Base-by-base conservation (phyloP, 2,888 invertebrate species). In the Drosophila gaucha region DNA sequence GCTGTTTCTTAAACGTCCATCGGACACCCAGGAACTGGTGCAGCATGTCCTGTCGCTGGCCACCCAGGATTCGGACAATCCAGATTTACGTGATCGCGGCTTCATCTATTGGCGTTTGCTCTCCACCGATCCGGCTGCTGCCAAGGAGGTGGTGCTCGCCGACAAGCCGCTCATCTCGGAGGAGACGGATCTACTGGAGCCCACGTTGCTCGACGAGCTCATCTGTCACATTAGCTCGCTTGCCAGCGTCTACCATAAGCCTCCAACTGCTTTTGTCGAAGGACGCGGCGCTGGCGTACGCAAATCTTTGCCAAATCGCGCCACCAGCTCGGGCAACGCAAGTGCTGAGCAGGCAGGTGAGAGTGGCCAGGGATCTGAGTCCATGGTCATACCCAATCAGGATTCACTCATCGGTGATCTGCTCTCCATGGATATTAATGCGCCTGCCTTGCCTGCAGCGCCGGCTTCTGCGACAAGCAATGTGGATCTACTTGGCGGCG, bases 111-210 rank as follows among this genome's bases (percentile, higher is more conserved):
- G 99, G 99, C 95, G 99, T 43, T 94, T 99, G 54, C 93, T 99
- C 30, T 99, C 99, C 33, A 99, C 99, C 0, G 99, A 99, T 93
- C 99, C 99, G 0, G 99, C 98, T 5, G 99, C 99, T 0, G 99
- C 99, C 20, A 99, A 99, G 91, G 99, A 99, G 92, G 99, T 99
- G 31, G 99, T 99, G 1, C 93, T 99, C 44, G 99, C 99, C 0
- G 99, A 99, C 92, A 99, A 99, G 90, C 99, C 99, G 1, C 94
- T 99, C 55, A 99, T 99, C 90, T 98, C 98, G 0, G 99, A 99
- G 91, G 99, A 99, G 93, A 99, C 99, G 0, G 99, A 99, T 93
- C 93, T 99, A 41, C 92, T 99, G 75, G 99, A 99, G 91, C 99
- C 99, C 0, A 99, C 99, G 0, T 93, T 99, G 38, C 92, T 99